Evolutionary conservation across 2,888 invertebrate genomes (phyloP).

Genomic region (Endotricha flammealis): DNA sequence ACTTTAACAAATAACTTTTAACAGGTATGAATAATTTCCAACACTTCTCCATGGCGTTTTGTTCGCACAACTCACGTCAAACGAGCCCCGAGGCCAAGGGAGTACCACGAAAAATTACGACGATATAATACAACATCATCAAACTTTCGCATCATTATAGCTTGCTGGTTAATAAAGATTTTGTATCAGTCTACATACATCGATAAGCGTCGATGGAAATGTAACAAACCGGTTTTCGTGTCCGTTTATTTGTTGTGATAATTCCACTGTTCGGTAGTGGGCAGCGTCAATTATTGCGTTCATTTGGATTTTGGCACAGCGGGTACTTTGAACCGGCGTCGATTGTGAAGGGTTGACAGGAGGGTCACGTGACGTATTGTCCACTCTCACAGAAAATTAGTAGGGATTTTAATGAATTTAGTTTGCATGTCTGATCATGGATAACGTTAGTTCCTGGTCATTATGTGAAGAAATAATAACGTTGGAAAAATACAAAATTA

Average conservation of each 20-base stretch:
- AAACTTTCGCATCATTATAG: neutral
- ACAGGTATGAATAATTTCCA: neutral
- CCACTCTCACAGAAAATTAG: conserved; percentile 50
- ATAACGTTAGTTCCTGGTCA: neutral
- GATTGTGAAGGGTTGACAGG: conserved; percentile 51
- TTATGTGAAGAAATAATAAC: neutral
- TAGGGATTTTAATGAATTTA: conserved; percentile 46
- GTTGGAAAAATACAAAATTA: no score
- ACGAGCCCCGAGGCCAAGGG: neutral
- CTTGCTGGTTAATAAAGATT: no score
- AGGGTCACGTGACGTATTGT: conserved; percentile 56
- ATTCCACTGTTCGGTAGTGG: conserved; percentile 25
- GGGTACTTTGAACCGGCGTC: conserved; percentile 45
- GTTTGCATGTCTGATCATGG: conserved; percentile 23
- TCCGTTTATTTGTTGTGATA: neutral
- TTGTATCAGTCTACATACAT: no score
- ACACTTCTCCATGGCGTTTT: neutral
- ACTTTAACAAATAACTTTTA: neutral
- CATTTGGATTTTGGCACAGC: conserved; percentile 72
- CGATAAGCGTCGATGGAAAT: neutral
- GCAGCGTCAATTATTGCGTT: conserved; percentile 73
- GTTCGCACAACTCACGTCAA: neutral
- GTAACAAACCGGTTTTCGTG: neutral
- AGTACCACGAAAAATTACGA: neutral
- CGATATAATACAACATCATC: neutral